phyloP scores from a whole-genome alignment of 2,113 vertebrate genomes.

The Clarias batrachus region DNA sequence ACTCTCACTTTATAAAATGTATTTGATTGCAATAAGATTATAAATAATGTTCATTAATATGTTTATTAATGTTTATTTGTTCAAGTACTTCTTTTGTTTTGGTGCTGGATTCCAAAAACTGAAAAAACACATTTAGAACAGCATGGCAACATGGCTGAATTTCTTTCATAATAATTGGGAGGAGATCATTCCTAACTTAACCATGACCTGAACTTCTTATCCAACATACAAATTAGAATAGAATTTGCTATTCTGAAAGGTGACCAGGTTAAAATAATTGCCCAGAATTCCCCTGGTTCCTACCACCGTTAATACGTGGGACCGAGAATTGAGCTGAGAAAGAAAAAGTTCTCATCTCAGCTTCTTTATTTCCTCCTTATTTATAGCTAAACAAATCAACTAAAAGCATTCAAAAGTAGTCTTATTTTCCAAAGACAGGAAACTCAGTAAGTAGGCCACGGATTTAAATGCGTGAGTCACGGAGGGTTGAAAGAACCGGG shows the following conservation, averaged over 20 bases:
- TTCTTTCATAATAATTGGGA: too few species aligned
- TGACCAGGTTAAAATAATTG: background rate
- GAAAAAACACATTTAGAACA: too few species aligned
- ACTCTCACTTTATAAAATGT: too few species aligned
- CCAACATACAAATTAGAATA: background rate
- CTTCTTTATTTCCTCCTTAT: background rate
- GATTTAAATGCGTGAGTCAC: conserved; percentile 6
- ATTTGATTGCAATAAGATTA: too few species aligned
- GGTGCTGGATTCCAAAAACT: too few species aligned
- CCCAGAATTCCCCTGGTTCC: background rate
- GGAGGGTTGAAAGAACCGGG: background rate
- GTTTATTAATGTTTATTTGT: too few species aligned
- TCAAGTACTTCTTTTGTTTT: too few species aligned
- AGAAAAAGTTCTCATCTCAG: background rate
- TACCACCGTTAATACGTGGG: background rate
- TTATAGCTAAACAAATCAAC: background rate
- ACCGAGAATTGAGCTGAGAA: background rate
- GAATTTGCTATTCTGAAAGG: background rate
- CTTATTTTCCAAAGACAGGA: background rate
- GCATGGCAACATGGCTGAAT: too few species aligned
- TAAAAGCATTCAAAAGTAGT: background rate
- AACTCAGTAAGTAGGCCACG: conserved; percentile 14
- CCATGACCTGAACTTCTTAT: background rate
- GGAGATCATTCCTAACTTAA: background rate
- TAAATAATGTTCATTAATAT: too few species aligned